A percentile compares a stretch with the other conserved stretches of the same genome.
Evolutionary conservation across 2,888 invertebrate species (phyloP).

Genomic region (Tuta absoluta): DNA sequence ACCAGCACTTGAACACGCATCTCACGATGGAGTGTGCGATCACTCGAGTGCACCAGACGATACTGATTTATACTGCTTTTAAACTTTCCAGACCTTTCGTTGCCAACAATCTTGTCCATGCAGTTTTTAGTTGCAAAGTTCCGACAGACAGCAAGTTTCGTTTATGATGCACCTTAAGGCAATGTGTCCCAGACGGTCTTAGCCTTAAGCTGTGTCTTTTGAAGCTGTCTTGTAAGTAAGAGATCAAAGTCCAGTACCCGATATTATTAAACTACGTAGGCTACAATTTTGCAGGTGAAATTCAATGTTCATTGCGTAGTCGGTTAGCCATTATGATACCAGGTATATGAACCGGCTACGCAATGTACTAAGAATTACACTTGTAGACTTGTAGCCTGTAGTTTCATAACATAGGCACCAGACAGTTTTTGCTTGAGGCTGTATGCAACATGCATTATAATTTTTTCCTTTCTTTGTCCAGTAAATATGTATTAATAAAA

Average conservation of each 20-base stretch:
- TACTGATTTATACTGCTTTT: background rate
- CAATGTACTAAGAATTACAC: too few species aligned
- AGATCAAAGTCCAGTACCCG: background rate
- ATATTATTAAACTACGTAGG: too few species aligned
- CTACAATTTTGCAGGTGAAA: too few species aligned
- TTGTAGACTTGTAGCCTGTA: too few species aligned
- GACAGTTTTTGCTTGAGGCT: constrained; percentile 12
- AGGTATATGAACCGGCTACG: too few species aligned
- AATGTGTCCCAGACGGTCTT: background rate
- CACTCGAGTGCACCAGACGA: constrained; percentile 31
- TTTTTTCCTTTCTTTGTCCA: constrained; percentile 60
- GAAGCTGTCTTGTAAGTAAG: background rate
- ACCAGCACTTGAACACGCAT: constrained; percentile 42
- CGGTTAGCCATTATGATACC: too few species aligned
- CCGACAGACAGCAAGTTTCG: too few species aligned
- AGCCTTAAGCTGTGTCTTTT: background rate
- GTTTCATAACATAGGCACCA: too few species aligned
- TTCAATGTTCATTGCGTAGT: too few species aligned
- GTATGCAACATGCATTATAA: background rate
- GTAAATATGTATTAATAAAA: too few species aligned
- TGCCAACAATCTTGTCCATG: background rate
- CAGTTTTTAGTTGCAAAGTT: background rate
- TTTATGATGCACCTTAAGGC: too few species aligned
- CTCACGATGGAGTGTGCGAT: constrained; percentile 44
- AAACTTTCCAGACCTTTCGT: constrained; percentile 13